Conservation (phyloP, 2,113 vertebrate genomes). For the Cynocephalus volans region DNA sequence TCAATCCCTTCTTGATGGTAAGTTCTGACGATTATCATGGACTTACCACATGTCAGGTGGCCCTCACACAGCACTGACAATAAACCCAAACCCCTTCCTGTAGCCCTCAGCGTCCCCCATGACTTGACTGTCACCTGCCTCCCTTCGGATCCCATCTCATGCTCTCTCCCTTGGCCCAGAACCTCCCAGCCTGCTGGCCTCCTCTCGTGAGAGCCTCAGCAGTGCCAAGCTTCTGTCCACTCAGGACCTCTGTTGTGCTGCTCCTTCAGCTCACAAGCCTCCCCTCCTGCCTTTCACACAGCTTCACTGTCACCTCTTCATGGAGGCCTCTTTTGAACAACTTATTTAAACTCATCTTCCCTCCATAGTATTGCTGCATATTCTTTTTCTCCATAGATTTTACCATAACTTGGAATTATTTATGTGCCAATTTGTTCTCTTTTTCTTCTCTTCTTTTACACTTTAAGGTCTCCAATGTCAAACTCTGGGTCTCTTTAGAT, state of each 20-base stretch:
- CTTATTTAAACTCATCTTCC: neutral
- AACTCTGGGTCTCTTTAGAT: neutral
- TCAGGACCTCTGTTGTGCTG: neutral
- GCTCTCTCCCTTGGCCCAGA: neutral
- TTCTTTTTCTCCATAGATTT: neutral
- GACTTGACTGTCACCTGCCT: neutral
- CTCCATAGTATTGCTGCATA: neutral
- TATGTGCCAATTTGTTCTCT: neutral
- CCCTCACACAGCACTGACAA: neutral
- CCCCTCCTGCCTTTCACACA: neutral
- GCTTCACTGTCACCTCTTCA: neutral
- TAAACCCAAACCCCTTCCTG: neutral
- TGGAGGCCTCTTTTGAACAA: neutral
- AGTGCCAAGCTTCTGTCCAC: neutral
- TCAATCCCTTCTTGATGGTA: neutral
- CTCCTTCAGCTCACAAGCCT: neutral
- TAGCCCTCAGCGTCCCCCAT: too few species aligned
- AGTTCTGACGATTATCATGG: neutral
- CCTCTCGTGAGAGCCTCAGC: neutral
- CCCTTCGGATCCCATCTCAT: neutral
- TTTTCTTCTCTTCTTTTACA: neutral
- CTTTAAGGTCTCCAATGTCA: neutral
- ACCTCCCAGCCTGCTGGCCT: neutral
- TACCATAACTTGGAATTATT: neutral
- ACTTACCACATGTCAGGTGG: neutral